Percentiles rank a stretch among this genome's conserved stretches.
These are phyloP conservation scores for Archilochus colubris DNA, from an alignment of 2,113 vertebrate species.

Conservation along the genomic window DNA sequence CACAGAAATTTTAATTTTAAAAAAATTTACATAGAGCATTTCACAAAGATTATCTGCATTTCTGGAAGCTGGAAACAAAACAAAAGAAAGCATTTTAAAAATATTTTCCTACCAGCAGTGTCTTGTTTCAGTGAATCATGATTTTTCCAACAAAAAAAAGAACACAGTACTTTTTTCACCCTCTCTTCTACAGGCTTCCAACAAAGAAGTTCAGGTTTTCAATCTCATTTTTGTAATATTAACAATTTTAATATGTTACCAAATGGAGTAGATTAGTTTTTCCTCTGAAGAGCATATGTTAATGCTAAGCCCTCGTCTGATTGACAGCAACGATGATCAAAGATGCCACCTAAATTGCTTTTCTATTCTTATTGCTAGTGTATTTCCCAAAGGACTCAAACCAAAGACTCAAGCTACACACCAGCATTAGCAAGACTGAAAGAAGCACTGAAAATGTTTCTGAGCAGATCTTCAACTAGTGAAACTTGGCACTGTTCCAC, in stretches of 20 bases:
- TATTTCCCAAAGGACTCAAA: constrained; percentile 62
- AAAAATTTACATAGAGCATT: background rate
- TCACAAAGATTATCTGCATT: background rate
- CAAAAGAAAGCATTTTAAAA: background rate
- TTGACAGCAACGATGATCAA: constrained; percentile 60
- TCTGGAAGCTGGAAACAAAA: background rate
- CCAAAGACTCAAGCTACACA: constrained; percentile 34
- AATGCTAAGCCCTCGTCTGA: constrained; percentile 46
- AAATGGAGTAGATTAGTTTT: constrained; percentile 67
- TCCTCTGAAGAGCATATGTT: constrained; percentile 65
- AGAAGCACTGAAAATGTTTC: constrained; percentile 59
- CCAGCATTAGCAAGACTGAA: constrained; percentile 54
- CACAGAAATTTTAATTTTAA: background rate
- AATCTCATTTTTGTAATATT: constrained; percentile 40
- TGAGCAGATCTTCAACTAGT: constrained; percentile 58
- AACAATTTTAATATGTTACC: constrained; percentile 47
- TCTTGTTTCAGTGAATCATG: background rate
- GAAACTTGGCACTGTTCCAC: constrained; percentile 60
- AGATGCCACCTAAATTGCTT: constrained; percentile 64
- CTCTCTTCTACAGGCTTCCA: background rate
- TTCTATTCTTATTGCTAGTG: constrained; percentile 56
- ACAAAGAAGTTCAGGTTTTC: background rate
- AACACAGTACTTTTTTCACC: background rate
- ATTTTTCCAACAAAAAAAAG: background rate
- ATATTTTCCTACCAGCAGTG: background rate